Conservation (phyloP, 2,113 vertebrate genomes). For the Petrocephalus microphthalmus region DNA sequence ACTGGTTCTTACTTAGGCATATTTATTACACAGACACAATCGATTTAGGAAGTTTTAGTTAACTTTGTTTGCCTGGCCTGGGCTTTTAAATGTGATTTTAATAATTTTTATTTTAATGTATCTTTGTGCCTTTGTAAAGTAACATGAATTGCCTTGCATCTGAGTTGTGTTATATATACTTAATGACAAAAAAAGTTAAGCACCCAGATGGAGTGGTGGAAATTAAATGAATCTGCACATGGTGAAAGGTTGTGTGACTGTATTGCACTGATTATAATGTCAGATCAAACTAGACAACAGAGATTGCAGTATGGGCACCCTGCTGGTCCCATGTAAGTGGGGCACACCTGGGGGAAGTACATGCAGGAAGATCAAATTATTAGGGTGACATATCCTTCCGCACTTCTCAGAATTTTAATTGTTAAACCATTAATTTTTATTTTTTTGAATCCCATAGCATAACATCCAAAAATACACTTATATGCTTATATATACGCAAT, state of each 20-base stretch:
- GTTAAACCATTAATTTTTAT: neutral
- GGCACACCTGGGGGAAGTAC: no score
- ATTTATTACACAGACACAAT: neutral
- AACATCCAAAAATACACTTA: neutral
- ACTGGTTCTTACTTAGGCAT: no score
- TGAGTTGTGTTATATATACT: no score
- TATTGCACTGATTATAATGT: no score
- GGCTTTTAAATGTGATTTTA: neutral
- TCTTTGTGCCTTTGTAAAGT: neutral
- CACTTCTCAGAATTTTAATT: neutral
- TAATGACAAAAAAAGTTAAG: no score
- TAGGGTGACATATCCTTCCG: neutral
- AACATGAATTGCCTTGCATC: neutral
- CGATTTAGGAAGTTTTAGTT: neutral
- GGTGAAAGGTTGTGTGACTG: no score
- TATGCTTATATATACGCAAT: neutral
- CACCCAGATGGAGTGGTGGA: no score
- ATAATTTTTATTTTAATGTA: neutral
- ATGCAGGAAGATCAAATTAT: no score
- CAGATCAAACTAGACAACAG: no score
- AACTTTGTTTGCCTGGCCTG: neutral
- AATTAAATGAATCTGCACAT: no score
- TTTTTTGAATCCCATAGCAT: neutral
- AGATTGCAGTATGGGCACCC: no score
- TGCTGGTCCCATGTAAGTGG: no score